Evolutionary conservation across 2,888 invertebrate genomes (phyloP).

Genomic region (Deroplatys truncata): DNA sequence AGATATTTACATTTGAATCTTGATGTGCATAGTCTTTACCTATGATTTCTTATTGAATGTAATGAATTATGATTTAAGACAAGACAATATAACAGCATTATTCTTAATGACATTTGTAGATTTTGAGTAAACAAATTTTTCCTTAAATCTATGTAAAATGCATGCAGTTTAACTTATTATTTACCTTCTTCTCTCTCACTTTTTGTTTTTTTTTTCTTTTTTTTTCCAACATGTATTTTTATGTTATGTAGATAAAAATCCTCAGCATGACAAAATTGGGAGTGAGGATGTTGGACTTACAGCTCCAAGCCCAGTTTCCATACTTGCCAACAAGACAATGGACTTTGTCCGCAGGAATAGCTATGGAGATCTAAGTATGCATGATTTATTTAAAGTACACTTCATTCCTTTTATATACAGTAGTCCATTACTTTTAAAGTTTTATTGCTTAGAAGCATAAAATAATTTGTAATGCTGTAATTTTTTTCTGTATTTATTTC

Average conservation of each 20-base stretch:
- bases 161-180: background rate
- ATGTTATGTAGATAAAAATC: slow-evolving; percentile 4
- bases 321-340: slow-evolving; percentile 54
- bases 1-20: no score
- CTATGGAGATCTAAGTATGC: slow-evolving; percentile 69
- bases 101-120: no score
- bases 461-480: background rate
- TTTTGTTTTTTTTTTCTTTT: background rate
- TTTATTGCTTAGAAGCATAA: background rate
- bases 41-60: no score
- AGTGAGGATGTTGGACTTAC: slow-evolving; percentile 1
- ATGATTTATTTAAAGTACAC: background rate
- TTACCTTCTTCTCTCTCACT: background rate
- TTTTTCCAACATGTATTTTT: background rate
- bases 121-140: background rate
- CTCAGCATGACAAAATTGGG: background rate
- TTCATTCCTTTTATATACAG: background rate
- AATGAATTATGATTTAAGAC: no score
- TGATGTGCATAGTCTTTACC: no score
- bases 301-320: slow-evolving; percentile 36
- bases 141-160: background rate
- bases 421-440: slow-evolving; percentile 6
- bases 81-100: no score
- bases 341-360: slow-evolving; percentile 70
- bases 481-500: background rate